These are phyloP conservation scores for Drosophila cognata DNA, from an alignment of 2,888 invertebrate species.

Conservation along the genomic window DNA sequence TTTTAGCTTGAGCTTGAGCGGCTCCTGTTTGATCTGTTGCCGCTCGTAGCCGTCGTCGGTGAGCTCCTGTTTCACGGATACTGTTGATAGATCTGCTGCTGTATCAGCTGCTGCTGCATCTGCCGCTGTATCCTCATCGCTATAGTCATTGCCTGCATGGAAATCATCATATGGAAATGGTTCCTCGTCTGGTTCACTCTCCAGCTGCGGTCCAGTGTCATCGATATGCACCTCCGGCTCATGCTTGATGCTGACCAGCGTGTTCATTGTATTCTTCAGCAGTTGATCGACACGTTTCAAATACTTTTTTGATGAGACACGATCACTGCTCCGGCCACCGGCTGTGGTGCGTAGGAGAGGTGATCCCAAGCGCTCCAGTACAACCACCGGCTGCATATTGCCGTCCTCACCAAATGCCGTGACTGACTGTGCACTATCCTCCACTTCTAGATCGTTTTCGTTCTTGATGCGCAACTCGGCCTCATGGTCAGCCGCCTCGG, in stretches of 20 bases:
- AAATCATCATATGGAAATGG: slow-evolving; percentile 42
- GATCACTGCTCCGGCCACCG: slow-evolving; percentile 57
- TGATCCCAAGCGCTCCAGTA: slow-evolving; percentile 77
- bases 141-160: slow-evolving; percentile 49
- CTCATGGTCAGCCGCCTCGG: slow-evolving; percentile 66
- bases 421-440: slow-evolving; percentile 33
- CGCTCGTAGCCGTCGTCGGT: slow-evolving; percentile 48
- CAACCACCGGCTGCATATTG: slow-evolving; percentile 76
- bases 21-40: slow-evolving; percentile 54
- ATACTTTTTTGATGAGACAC: slow-evolving; percentile 81
- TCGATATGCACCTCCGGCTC: slow-evolving; percentile 80
- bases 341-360: slow-evolving; percentile 68
- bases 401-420: slow-evolving; percentile 25
- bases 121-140: slow-evolving; percentile 51
- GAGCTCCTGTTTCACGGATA: slow-evolving; percentile 74
- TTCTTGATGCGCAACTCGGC: slow-evolving; percentile 78
- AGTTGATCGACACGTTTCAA: slow-evolving; percentile 82
- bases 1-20: slow-evolving; percentile 81
- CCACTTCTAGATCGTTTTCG: slow-evolving; percentile 74
- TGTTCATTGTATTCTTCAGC: slow-evolving; percentile 82
- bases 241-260: slow-evolving; percentile 83
- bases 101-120: slow-evolving; percentile 11
- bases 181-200: slow-evolving; percentile 45
- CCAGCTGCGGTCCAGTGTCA: slow-evolving; percentile 50
- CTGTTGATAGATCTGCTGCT: slow-evolving; percentile 14